These are phyloP conservation scores for Dipodomys merriami DNA, from an alignment of 2,113 vertebrate species.

Conservation along the genomic window DNA sequence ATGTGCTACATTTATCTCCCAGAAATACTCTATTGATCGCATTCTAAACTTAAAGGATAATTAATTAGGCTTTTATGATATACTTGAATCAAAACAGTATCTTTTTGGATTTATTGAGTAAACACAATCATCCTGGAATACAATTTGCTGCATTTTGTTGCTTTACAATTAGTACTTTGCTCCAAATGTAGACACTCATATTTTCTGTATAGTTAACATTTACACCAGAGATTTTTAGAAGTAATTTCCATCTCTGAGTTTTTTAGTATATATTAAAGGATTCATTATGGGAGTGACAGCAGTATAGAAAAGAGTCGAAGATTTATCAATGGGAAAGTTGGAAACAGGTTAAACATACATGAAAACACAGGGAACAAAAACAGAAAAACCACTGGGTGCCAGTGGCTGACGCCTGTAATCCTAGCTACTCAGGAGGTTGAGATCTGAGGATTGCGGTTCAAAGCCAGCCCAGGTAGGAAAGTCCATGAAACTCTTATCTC, in stretches of 20 bases:
- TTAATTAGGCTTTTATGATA: too few relatives aligned
- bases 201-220: not conserved
- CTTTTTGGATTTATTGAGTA: too few relatives aligned
- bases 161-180: too few relatives aligned
- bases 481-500: too few relatives aligned
- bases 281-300: constrained; percentile 64
- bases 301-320: not conserved
- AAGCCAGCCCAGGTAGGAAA: too few relatives aligned
- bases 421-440: not conserved
- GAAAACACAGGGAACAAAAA: constrained; percentile 77
- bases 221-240: constrained; percentile 39
- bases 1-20: too few relatives aligned
- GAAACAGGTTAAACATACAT: constrained; percentile 71
- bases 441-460: too few relatives aligned
- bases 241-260: constrained; percentile 64
- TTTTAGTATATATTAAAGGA: constrained; percentile 71
- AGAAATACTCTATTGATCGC: too few relatives aligned
- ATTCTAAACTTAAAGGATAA: too few relatives aligned
- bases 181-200: not conserved
- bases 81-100: too few relatives aligned
- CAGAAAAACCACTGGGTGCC: constrained; percentile 71
- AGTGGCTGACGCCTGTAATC: constrained; percentile 66
- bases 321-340: constrained; percentile 59
- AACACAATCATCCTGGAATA: too few relatives aligned
- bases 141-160: too few relatives aligned